These are phyloP conservation scores for Argyrosomus japonicus DNA, from an alignment of 2,113 vertebrate genomes.

Conservation along the genomic window DNA sequence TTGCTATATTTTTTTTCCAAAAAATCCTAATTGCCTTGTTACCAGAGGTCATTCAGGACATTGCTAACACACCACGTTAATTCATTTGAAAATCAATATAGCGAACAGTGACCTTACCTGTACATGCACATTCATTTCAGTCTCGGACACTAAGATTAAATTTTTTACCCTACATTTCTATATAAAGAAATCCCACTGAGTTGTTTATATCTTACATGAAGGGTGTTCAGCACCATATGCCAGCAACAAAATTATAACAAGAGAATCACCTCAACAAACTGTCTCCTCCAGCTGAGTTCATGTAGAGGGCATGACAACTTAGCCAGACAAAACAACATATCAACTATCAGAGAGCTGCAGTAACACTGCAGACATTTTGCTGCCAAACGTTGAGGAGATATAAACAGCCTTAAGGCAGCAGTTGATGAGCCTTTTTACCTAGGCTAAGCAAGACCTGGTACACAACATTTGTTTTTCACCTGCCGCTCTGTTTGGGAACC, in stretches of 20 bases:
- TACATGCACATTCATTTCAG: neutral
- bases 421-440: constrained; percentile 71
- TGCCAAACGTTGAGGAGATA: constrained; percentile 60
- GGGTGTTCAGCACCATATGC: constrained; percentile 22
- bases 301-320: constrained; percentile 58
- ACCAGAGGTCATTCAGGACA: constrained; percentile 23
- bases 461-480: constrained; percentile 69
- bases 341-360: constrained; percentile 61
- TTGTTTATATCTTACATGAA: constrained; percentile 17
- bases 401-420: constrained; percentile 71
- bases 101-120: neutral
- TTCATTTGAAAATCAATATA: neutral
- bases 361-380: constrained; percentile 49
- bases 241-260: constrained; percentile 21
- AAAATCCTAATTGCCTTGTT: constrained; percentile 19
- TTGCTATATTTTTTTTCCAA: neutral
- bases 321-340: constrained; percentile 55
- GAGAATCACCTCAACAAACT: constrained; percentile 32
- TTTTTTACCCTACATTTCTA: neutral
- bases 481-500: constrained; percentile 42
- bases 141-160: neutral
- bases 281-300: constrained; percentile 67
- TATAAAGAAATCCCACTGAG: neutral
- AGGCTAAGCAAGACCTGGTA: constrained; percentile 59
- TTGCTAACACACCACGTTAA: constrained; percentile 26